Evolutionary conservation across 2,797 vertebrate species (phyloP).

Genomic region (Siniperca obscura): DNA sequence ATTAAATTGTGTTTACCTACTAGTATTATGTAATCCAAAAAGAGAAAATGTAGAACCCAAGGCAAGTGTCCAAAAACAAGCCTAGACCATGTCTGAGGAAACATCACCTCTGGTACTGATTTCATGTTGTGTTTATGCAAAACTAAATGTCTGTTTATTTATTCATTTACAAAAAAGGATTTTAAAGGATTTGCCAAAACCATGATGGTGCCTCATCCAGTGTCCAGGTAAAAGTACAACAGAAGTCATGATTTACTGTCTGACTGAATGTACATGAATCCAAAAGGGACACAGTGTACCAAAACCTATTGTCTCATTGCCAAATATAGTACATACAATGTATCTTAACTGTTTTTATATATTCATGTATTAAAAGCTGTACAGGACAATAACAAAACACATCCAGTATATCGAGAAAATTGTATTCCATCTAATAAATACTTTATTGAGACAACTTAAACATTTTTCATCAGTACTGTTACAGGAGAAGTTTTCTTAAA

Average conservation of each 20-base stretch:
- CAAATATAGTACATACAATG: constrained; percentile 29
- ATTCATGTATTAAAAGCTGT: constrained; percentile 43
- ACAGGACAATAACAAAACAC: constrained; percentile 38
- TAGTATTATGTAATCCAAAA: constrained; percentile 31
- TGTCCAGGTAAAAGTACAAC: neutral
- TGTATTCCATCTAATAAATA: constrained; percentile 79
- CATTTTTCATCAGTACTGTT: constrained; percentile 53
- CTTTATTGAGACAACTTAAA: constrained; percentile 76
- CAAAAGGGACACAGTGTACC: constrained; percentile 24
- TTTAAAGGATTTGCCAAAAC: constrained; percentile 38
- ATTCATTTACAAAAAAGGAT: constrained; percentile 11
- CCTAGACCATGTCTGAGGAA: neutral
- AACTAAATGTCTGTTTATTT: constrained; percentile 18
- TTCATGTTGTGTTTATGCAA: constrained; percentile 21
- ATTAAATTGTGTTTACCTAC: constrained; percentile 10
- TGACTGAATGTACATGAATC: constrained; percentile 39
- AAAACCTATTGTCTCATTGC: constrained; percentile 25
- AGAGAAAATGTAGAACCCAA: constrained; percentile 6
- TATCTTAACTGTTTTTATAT: constrained; percentile 37
- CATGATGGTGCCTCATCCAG: constrained; percentile 14
- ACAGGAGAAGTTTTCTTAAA: constrained; percentile 43
- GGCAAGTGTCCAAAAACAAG: constrained; percentile 1
- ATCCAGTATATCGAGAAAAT: constrained; percentile 21
- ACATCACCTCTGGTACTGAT: constrained; percentile 6
- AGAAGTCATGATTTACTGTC: neutral